Conservation (phyloP, 2,797 vertebrate genomes). For the Podargus strigoides region DNA sequence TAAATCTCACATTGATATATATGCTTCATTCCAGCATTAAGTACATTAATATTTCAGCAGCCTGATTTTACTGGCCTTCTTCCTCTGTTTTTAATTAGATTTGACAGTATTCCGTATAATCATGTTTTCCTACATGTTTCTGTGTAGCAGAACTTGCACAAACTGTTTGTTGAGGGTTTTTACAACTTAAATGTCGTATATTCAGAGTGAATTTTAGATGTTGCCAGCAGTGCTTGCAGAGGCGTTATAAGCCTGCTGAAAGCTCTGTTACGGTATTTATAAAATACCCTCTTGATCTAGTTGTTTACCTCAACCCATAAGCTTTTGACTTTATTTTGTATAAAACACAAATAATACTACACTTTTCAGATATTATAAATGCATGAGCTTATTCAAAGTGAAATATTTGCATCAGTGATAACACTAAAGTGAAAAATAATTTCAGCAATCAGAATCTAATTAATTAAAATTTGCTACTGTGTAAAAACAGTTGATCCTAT, state of each 20-base stretch:
- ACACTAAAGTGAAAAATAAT: slow-evolving; percentile 47
- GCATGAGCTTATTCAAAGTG: slow-evolving; percentile 46
- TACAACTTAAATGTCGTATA: slow-evolving; percentile 11
- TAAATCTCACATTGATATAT: slow-evolving; percentile 55
- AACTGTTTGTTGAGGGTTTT: slow-evolving; percentile 15
- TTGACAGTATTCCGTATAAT: slow-evolving; percentile 20
- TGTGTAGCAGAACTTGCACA: not conserved
- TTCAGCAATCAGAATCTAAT: slow-evolving; percentile 47
- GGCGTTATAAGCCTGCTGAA: not conserved
- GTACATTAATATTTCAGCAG: slow-evolving; percentile 38
- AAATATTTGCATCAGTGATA: slow-evolving; percentile 37
- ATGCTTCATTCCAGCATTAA: slow-evolving; percentile 46
- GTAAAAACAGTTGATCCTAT: slow-evolving; percentile 14
- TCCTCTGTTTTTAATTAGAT: slow-evolving; percentile 47
- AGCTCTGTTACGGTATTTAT: not conserved
- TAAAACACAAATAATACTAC: slow-evolving; percentile 19
- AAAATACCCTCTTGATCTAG: slow-evolving; percentile 9
- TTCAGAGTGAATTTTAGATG: not conserved
- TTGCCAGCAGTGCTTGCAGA: not conserved
- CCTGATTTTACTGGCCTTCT: slow-evolving; percentile 33
- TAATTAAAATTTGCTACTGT: slow-evolving; percentile 59
- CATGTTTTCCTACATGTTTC: slow-evolving; percentile 7
- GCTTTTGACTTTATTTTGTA: slow-evolving; percentile 28
- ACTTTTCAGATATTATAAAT: slow-evolving; percentile 45
- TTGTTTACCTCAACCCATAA: slow-evolving; percentile 4